Base-by-base conservation (phyloP, 2,888 invertebrate species). In the Calameuta filiformis region DNA sequence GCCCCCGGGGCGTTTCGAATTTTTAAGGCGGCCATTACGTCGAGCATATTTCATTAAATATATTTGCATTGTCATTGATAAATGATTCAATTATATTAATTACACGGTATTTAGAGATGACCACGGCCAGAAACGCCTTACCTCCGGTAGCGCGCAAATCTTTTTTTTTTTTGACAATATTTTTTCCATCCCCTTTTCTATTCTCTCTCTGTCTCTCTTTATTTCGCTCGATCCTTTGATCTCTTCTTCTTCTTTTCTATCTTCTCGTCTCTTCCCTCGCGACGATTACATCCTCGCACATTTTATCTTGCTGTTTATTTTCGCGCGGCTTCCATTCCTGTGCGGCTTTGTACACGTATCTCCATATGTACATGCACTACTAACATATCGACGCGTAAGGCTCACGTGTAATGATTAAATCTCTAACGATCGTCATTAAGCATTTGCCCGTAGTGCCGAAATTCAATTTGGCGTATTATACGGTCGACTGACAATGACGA, bases 31-130 rank as follows among this genome's bases (percentile, higher is more conserved):
- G 81, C 84, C 83, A 87, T 87, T 87, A 86, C 86, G 83, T 79
- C 84, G 81, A 85, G 83, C 85, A 83, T 88, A 88, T 87, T 86
- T 88, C 87, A 87, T 85, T 84, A 84, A 85, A 81, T 85, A 83
- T 87, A 88, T 88, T 87, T 87, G 85, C 85, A 84, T 83, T 87
- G 87, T 87, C 87, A 86, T 87, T 89, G 89, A 89, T 89, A 88
- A 88, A 89, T 86, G 88, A 89, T 87, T 71, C 71, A 71, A 71
- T 71, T 71, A 71, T 31, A 71, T 71, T 71, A 71, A 71, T 31
- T 31, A 71, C 30, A 34, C 71, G 71, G 71, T 71, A 71, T 31
- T 71, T 71, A 71, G 30, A 33, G 71, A 71, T 31, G 34, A 34
- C 31, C 33, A 71, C 12, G 31, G 71, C 12, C 33, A 31, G 31